Evolutionary conservation across 2,113 vertebrate species (phyloP).

Genomic region (Polypterus bichir): DNA sequence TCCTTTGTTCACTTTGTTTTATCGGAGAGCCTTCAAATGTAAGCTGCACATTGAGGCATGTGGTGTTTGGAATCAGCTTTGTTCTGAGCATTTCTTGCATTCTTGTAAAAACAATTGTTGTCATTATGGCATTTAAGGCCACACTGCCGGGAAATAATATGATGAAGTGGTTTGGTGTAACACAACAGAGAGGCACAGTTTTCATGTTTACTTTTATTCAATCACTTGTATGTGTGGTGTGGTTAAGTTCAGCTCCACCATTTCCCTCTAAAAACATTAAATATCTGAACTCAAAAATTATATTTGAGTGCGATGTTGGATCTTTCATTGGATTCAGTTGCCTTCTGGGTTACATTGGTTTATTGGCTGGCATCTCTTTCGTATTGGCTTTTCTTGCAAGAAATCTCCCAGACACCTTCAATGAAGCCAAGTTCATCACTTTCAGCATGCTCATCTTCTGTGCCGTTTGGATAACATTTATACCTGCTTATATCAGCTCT

Average conservation of each 20-base stretch:
- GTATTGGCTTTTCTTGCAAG: slow-evolving; percentile 30
- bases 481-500: slow-evolving; percentile 46
- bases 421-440: slow-evolving; percentile 42
- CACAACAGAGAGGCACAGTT: slow-evolving; percentile 4
- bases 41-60: slow-evolving; percentile 8
- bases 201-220: slow-evolving; percentile 21
- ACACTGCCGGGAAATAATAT: slow-evolving; percentile 8
- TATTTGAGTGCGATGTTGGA: slow-evolving; percentile 33
- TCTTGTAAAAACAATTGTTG: slow-evolving; percentile 15
- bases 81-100: slow-evolving; percentile 11
- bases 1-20: slow-evolving; percentile 6
- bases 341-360: slow-evolving; percentile 32
- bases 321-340: slow-evolving; percentile 28
- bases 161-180: slow-evolving; percentile 3
- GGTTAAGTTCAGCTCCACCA: slow-evolving; percentile 28
- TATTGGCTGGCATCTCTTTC: slow-evolving; percentile 30
- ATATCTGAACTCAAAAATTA: slow-evolving; percentile 20
- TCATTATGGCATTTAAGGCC: slow-evolving; percentile 7
- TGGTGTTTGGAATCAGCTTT: slow-evolving; percentile 10
- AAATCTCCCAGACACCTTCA: slow-evolving; percentile 37
- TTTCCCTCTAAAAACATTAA: slow-evolving; percentile 25
- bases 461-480: slow-evolving; percentile 42
- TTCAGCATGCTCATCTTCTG: slow-evolving; percentile 55
- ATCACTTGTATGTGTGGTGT: slow-evolving; percentile 23
- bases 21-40: slow-evolving; percentile 4